Conservation (phyloP, 2,113 vertebrate genomes). For the Oryzias melastigma region DNA sequence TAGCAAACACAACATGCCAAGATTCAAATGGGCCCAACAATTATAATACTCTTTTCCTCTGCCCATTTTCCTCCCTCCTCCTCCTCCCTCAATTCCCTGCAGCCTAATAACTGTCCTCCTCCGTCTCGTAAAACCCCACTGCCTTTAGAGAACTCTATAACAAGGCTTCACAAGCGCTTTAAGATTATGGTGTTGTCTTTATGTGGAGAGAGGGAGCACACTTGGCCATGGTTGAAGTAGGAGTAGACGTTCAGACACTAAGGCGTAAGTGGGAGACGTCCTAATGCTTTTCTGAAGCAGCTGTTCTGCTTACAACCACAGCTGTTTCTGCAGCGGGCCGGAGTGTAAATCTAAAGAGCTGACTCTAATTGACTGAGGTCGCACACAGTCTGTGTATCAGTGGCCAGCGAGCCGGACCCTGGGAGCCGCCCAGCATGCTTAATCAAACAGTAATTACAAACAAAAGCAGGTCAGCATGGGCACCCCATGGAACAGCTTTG, state of each 20-base stretch:
- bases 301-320: conserved; percentile 30
- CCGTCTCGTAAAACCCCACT: conserved; percentile 64
- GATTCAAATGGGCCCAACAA: conserved; percentile 25
- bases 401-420: conserved; percentile 62
- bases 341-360: conserved; percentile 33
- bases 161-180: conserved; percentile 70
- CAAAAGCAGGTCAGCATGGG: conserved; percentile 76
- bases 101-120: conserved; percentile 62
- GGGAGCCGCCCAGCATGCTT: conserved; percentile 75
- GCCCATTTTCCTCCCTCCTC: conserved; percentile 4
- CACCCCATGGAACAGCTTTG: conserved; percentile 59
- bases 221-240: conserved; percentile 38
- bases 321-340: conserved; percentile 39
- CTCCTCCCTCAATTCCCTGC: conserved; percentile 42
- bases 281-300: conserved; percentile 28
- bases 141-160: conserved; percentile 76
- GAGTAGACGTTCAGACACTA: conserved; percentile 17
- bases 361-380: conserved; percentile 58
- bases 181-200: conserved; percentile 71
- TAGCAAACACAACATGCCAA: conserved; percentile 38
- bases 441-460: conserved; percentile 81
- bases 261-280: conserved; percentile 21
- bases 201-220: conserved; percentile 49
- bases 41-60: conserved; percentile 27
- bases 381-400: conserved; percentile 74